Evolutionary conservation across 2,113 vertebrate genomes (phyloP), one percentile per base, ranked within the genome.

Genomic region (Chloropsis cyanopogon): DNA sequence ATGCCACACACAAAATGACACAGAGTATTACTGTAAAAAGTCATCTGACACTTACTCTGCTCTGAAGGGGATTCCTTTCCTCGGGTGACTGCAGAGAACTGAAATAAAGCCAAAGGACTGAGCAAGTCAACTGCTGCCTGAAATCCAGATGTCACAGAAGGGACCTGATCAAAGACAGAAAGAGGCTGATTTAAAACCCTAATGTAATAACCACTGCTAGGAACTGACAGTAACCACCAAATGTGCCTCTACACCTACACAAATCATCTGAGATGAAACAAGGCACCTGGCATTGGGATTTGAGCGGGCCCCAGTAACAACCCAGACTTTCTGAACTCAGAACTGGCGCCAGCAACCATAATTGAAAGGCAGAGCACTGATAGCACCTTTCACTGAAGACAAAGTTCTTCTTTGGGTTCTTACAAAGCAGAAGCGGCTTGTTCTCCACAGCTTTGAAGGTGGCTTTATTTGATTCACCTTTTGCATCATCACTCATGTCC

Each of bases 81-180:
- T 47, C 94, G 97, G 20, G 96, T 97, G 17, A 99, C 97, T 4
- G 99, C 99, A 9, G 98, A 98, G 94, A 99, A 99, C 60, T 91
- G 97, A 95, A 99, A 98, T 66, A 99, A 97, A 64, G 98, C 98
- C 79, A 98, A 39, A 12, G 99, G 99, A 90, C 97, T 99, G 95
- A 99, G 98, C 93, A 99, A 97, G 91, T 99, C 97, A 6, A 92
- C 73, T 11, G 98, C 97, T 54, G 98, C 97, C 57, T 93, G 97
- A 71, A 98, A 96, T 6, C 98, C 98, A 37, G 98, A 98, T 4
- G 77, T 72, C 60, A 98, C 18, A 4, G 98, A 98, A 20, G 98
- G 94, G 11, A 96, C 97, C 99, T 99, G 88, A 24, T 39, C 39
- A 46, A 37, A 88, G 90, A 70, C 54, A 85, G 28, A 92, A 61